Evolutionary conservation across 2,113 vertebrate genomes (phyloP).

Genomic region (Lampris incognitus): DNA sequence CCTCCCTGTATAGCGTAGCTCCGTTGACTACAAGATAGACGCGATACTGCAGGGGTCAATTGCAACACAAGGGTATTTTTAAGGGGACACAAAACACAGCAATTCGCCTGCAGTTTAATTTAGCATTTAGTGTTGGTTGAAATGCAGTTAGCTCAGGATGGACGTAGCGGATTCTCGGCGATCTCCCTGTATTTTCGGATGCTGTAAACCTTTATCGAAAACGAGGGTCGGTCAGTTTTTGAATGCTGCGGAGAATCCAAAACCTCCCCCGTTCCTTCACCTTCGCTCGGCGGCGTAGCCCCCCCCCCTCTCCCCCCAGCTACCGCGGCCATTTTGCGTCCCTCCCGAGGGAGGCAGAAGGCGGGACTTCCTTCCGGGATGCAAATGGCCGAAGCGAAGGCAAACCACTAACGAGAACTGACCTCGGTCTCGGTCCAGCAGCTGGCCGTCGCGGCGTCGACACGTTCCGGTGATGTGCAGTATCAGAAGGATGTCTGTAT

Average conservation of each 20-base stretch:
- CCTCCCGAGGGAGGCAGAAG: not conserved
- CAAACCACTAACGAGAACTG: not conserved
- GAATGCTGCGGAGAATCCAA: no score
- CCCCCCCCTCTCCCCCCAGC: no score
- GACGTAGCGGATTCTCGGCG: no score
- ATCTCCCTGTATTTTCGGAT: no score
- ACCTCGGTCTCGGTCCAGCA: not conserved
- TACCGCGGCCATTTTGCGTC: not conserved
- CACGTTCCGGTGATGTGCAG: constrained; percentile 22
- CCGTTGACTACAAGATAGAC: constrained; percentile 30
- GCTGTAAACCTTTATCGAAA: no score
- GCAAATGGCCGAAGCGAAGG: not conserved
- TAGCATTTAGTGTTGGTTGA: no score
- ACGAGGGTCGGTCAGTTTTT: no score
- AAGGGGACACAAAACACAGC: not conserved
- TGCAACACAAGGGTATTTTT: constrained; percentile 25
- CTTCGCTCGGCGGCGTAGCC: no score
- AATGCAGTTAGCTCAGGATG: no score
- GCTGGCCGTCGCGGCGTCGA: constrained; percentile 6
- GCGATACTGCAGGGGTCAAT: constrained; percentile 36
- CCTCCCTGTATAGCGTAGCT: constrained; percentile 31
- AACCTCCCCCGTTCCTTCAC: no score
- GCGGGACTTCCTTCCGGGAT: not conserved
- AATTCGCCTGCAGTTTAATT: no score
- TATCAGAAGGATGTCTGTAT: constrained; percentile 25